These are phyloP conservation scores for Trematocara zebra DNA, from an alignment of 2,113 vertebrate genomes.

Conservation along the genomic window DNA sequence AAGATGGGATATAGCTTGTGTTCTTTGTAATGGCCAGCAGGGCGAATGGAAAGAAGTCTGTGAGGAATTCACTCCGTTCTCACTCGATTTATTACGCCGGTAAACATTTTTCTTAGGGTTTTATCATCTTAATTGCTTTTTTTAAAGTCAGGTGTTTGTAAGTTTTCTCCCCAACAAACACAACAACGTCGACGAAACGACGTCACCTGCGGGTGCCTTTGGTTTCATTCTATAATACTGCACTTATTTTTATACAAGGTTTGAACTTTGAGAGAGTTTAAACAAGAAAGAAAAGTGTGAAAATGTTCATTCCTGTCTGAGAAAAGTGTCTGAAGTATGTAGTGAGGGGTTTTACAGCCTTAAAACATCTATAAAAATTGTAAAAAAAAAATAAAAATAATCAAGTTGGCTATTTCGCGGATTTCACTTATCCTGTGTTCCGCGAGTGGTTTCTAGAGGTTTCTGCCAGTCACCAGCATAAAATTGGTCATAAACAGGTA, in stretches of 20 bases:
- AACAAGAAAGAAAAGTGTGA: neutral
- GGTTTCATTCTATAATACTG: neutral
- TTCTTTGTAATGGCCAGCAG: neutral
- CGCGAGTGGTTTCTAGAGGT: rapidly evolving
- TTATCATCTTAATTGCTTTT: neutral
- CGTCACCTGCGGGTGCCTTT: neutral
- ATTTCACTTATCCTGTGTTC: neutral
- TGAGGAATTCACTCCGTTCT: neutral
- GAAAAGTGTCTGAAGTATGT: neutral
- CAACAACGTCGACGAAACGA: neutral
- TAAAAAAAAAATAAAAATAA: neutral
- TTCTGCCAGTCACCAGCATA: neutral
- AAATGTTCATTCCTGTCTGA: neutral
- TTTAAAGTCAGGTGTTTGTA: neutral
- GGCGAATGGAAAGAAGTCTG: neutral
- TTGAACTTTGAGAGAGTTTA: neutral
- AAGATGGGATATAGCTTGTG: neutral
- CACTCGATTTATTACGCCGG: rapidly evolving
- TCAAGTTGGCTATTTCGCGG: neutral
- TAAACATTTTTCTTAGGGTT: neutral
- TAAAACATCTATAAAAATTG: neutral
- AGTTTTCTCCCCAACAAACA: neutral
- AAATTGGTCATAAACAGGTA: neutral
- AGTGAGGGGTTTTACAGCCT: neutral
- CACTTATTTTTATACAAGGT: neutral